These are phyloP conservation scores for Microchrysa polita DNA, from an alignment of 2,888 invertebrate genomes.

Conservation along the genomic window DNA sequence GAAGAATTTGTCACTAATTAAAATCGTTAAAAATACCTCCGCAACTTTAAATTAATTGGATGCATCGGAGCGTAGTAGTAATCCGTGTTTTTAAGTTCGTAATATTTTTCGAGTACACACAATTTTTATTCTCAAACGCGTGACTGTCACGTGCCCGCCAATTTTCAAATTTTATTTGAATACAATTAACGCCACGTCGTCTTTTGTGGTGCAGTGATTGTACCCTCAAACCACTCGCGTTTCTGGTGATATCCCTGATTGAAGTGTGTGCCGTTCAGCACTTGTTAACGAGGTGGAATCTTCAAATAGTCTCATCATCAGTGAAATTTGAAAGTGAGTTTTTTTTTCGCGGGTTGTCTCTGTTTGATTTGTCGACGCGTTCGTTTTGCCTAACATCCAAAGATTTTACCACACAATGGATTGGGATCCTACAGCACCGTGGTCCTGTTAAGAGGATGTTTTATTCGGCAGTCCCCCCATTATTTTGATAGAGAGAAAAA, in stretches of 20 bases:
- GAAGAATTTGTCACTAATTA: too few relatives aligned
- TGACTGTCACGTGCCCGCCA: slow-evolving; percentile 40
- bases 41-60: too few relatives aligned
- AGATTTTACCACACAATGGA: background rate
- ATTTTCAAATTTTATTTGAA: slow-evolving; percentile 38
- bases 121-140: slow-evolving; percentile 7
- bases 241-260: background rate
- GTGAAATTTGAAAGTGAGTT: slow-evolving; percentile 21
- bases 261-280: background rate
- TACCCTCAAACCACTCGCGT: background rate
- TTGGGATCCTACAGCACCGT: background rate
- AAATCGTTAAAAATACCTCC: too few relatives aligned
- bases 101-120: slow-evolving; percentile 7
- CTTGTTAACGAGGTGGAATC: background rate
- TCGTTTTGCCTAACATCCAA: background rate
- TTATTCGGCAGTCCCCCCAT: slow-evolving; percentile 10
- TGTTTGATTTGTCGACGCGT: background rate
- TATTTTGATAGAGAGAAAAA: background rate
- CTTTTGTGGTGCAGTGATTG: slow-evolving; percentile 29
- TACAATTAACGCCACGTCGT: slow-evolving; percentile 26
- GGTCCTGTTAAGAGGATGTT: background rate
- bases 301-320: slow-evolving; percentile 22
- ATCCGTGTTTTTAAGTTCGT: background rate
- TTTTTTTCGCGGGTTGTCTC: background rate
- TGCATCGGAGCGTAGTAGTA: too few relatives aligned